These are phyloP conservation scores for Cotesia chilonis DNA, from an alignment of 1,140 invertebrate species.

Conservation along the genomic window DNA sequence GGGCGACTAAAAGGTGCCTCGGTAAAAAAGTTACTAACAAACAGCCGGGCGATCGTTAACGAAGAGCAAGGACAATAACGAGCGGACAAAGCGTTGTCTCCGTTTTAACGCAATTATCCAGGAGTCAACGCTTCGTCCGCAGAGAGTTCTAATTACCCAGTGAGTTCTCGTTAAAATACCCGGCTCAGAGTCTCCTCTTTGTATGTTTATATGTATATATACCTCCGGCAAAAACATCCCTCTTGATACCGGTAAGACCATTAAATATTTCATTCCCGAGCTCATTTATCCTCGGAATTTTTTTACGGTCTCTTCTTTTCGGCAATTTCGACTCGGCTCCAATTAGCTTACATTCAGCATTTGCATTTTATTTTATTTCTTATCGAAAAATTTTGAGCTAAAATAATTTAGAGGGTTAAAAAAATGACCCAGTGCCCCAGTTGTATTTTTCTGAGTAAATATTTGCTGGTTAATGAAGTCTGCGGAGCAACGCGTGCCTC, in stretches of 20 bases:
- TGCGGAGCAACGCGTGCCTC: slow-evolving; percentile 42
- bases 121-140: slow-evolving; percentile 41
- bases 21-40: no score
- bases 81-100: no score
- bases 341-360: neutral
- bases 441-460: slow-evolving; percentile 58
- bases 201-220: no score
- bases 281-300: no score
- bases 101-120: slow-evolving; percentile 30
- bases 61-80: no score
- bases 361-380: neutral
- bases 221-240: no score
- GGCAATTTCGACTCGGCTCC: neutral
- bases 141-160: slow-evolving; percentile 55
- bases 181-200: neutral
- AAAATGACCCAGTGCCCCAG: slow-evolving; percentile 49
- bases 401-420: slow-evolving; percentile 1
- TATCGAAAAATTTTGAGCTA: neutral
- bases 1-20: no score
- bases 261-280: no score
- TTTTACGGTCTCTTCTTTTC: neutral
- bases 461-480: slow-evolving; percentile 62
- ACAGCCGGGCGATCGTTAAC: no score
- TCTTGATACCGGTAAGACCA: no score
- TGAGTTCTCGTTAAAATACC: slow-evolving; percentile 59